Base-by-base conservation (phyloP, 2,888 invertebrate genomes). In the Drosophila mulleri region DNA sequence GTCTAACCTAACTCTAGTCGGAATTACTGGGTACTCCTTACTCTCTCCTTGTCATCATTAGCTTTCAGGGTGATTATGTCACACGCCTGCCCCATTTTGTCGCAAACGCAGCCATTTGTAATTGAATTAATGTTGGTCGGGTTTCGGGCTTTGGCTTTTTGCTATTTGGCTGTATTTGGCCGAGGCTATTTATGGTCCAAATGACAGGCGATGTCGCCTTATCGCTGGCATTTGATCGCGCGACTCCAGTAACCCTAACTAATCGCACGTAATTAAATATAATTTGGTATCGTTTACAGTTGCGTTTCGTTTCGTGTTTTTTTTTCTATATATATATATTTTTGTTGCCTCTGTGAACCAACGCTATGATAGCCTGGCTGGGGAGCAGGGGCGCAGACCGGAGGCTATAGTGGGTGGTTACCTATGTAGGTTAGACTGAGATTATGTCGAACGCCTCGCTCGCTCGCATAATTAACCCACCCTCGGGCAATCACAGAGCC, bases 221-320 rank as follows among this genome's bases (percentile, higher is more conserved):
- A 91, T 91, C 91, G 89, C 63, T 44, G 61, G 35, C 82, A 89
- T 90, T 91, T 86, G 88, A 91, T 91, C 92, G 91, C 82, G 65
- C 83, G 88, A 90, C 91, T 90, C 75, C 84, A 85, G 89, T 89
- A 91, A 91, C 91, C 90, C 90, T 91, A 91, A 91, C 91, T 91
- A 91, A 91, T 91, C 91, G 91, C 82, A 81, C 91, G 91, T 90
- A 91, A 91, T 91, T 91, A 90, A 91, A 91, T 85, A 91, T 90
- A 87, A 88, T 89, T 88, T 90, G 89, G 80, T 88, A 88, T 88
- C 87, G 88, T 89, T 87, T 87, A 88, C 90, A 86, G 90, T 86
- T 86, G 83, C 74, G 78, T 67, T 67, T 35, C 57, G 37, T 65
- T 57, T 48, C n/a, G 20, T 54, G 35, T 23, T n/a, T 23, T 4